A percentile compares a stretch with the other conserved stretches of the same genome.
Conservation (phyloP, 2,113 vertebrate species). For the Lepus americanus region DNA sequence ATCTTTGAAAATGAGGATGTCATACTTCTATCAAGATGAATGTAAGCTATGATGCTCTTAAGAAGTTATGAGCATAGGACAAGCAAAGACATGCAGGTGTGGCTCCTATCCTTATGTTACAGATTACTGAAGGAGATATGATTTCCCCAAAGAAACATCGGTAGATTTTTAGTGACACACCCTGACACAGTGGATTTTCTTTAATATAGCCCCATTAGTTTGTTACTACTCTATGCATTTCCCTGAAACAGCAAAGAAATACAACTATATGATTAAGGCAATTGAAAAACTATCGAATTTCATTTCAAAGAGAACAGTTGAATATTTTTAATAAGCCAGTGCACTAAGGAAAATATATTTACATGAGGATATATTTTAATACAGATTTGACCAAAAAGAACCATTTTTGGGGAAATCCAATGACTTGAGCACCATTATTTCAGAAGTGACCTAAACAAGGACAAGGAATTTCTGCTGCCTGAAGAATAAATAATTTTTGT, state of each 20-base stretch:
- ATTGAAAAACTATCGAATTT: slow-evolving; percentile 1
- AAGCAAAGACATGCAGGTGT: background rate
- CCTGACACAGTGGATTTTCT: background rate
- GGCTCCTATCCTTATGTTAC: background rate
- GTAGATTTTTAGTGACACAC: background rate
- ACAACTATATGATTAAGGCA: background rate
- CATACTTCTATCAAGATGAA: background rate
- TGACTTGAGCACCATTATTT: background rate
- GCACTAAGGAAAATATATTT: background rate
- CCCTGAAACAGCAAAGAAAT: background rate
- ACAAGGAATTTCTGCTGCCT: background rate
- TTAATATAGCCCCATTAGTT: background rate
- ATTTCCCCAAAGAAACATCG: background rate
- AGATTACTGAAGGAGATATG: background rate
- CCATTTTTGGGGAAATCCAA: background rate
- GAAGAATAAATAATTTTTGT: background rate
- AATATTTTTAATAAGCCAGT: slow-evolving; percentile 6
- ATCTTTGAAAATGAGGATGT: background rate
- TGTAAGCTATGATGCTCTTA: background rate
- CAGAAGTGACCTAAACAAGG: background rate
- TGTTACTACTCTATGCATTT: background rate
- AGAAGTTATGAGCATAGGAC: background rate
- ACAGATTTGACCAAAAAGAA: background rate
- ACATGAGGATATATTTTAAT: slow-evolving; percentile 25
- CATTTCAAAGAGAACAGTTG: background rate